Evolutionary conservation across 2,888 invertebrate species (phyloP).

Genomic region (Odontothrips loti): DNA sequence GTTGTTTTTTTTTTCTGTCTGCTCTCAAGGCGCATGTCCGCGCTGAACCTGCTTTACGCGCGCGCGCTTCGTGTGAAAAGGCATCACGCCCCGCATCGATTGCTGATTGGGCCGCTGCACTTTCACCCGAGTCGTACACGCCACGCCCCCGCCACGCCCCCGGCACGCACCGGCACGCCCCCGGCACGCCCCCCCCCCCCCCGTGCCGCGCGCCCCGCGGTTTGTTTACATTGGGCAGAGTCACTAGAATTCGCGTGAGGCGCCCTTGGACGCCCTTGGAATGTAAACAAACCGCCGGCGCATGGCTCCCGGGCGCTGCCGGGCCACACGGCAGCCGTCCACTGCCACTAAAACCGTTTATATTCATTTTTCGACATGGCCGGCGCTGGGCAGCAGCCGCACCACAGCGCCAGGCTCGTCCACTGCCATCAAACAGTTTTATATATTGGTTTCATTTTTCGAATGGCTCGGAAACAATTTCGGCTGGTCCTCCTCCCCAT

Average conservation of each 20-base stretch:
- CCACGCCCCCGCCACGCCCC: neutral
- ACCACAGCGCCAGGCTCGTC: too few species aligned
- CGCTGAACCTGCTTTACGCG: neutral
- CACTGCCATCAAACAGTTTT: too few species aligned
- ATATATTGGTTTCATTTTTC: too few species aligned
- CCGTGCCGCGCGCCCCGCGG: neutral
- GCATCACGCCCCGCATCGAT: constrained; percentile 6
- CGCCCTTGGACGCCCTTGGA: constrained; percentile 11
- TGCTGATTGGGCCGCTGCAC: neutral
- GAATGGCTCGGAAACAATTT: too few species aligned
- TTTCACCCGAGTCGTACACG: neutral
- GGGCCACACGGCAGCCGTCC: too few species aligned
- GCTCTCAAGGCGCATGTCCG: too few species aligned
- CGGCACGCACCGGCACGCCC: neutral
- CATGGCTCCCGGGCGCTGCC: too few species aligned
- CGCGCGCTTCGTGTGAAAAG: neutral
- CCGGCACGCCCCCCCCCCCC: neutral
- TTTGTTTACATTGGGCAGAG: neutral
- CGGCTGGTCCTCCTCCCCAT: too few species aligned
- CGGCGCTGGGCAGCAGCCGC: too few species aligned
- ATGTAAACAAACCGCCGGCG: neutral
- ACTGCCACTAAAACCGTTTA: too few species aligned
- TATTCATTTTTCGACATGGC: too few species aligned
- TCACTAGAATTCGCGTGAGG: constrained; percentile 5
- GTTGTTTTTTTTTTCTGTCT: too few species aligned